Conservation (phyloP, 2,113 vertebrate genomes). For the Lepus europaeus region DNA sequence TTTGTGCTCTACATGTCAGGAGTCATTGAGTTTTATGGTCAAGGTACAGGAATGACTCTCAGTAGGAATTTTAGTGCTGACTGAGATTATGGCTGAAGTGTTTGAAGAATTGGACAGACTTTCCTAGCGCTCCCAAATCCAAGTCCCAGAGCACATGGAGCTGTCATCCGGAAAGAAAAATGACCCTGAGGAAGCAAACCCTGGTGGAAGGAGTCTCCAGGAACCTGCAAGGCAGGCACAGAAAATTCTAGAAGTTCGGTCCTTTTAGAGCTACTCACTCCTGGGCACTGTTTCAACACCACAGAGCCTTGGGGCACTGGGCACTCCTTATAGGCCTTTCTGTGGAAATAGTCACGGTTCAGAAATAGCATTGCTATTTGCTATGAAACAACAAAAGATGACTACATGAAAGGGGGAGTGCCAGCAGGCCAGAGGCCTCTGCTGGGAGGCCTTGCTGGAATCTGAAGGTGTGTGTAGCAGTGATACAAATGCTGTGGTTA, state of each 20-base stretch:
- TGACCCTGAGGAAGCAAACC: background rate
- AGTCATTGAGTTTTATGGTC: background rate
- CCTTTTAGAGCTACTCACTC: background rate
- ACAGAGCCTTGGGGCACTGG: background rate
- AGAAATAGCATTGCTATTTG: background rate
- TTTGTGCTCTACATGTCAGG: background rate
- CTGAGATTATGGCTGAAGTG: background rate
- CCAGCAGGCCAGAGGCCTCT: background rate
- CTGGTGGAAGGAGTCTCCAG: background rate
- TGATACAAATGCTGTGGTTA: rapidly evolving
- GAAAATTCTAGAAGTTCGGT: background rate
- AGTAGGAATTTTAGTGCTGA: background rate
- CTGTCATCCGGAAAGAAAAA: background rate
- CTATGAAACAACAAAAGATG: background rate
- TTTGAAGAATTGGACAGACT: background rate
- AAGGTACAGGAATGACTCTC: background rate
- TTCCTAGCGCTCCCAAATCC: background rate
- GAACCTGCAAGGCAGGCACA: rapidly evolving
- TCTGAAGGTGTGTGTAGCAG: background rate
- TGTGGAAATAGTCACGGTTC: background rate
- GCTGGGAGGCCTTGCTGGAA: background rate
- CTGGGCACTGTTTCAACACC: background rate
- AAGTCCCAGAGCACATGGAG: background rate
- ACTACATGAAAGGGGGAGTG: rapidly evolving
- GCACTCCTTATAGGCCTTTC: background rate